Percentiles rank a stretch among this genome's conserved stretches.
phyloP scores from a whole-genome alignment of 2,888 invertebrate species.

The Ormia ochracea region DNA sequence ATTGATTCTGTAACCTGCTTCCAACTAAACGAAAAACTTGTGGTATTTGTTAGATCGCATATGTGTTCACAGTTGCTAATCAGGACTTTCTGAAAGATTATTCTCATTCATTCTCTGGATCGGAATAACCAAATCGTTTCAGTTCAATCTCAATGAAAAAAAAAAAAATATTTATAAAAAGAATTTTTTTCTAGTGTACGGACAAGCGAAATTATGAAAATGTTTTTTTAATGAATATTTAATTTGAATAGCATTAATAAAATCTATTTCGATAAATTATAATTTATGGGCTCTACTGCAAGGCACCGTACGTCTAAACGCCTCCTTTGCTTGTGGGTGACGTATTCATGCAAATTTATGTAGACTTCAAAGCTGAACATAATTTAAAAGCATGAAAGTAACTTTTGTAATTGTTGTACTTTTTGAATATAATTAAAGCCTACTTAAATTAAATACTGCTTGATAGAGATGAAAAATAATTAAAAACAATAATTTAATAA shows the following conservation, averaged over 20 bases:
- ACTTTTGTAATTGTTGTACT: neutral
- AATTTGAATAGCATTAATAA: constrained; percentile 25
- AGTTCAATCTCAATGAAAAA: too few species aligned
- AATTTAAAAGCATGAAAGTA: neutral
- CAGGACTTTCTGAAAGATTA: too few species aligned
- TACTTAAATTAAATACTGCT: constrained; percentile 1
- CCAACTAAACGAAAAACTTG: too few species aligned
- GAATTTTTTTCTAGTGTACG: too few species aligned
- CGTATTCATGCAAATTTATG: neutral
- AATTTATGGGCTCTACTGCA: constrained; percentile 36
- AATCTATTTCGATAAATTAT: constrained; percentile 37
- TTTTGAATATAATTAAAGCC: constrained; percentile 25
- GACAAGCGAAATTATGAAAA: too few species aligned
- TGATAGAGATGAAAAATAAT: constrained; percentile 17
- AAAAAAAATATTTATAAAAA: too few species aligned
- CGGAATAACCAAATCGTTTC: too few species aligned
- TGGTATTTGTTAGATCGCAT: too few species aligned
- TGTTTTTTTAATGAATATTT: neutral
- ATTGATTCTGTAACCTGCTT: too few species aligned
- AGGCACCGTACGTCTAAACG: neutral
- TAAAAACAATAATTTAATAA: neutral
- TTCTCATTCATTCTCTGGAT: too few species aligned
- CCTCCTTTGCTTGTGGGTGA: constrained; percentile 25
- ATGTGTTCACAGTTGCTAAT: too few species aligned
- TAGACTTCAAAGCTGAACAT: constrained; percentile 37